A percentile compares a stretch with the other conserved stretches of the same genome.
Conservation (phyloP, 2,797 vertebrate genomes). For the Potorous gilbertii region DNA sequence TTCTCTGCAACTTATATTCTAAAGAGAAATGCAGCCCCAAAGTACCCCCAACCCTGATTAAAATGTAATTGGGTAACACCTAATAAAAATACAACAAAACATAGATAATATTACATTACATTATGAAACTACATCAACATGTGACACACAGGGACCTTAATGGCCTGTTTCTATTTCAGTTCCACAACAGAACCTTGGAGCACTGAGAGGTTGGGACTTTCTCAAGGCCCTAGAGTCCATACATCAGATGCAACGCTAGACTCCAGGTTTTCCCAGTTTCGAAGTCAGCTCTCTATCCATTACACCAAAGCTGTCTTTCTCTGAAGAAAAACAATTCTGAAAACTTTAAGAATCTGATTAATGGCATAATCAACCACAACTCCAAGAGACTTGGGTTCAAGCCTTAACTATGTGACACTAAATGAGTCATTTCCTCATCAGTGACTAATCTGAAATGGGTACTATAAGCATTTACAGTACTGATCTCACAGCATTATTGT, state of each 20-base stretch:
- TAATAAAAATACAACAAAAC: neutral
- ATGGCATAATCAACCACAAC: neutral
- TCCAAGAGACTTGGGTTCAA: neutral
- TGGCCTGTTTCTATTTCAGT: neutral
- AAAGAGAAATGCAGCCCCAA: neutral
- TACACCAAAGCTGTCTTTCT: neutral
- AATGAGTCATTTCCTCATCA: neutral
- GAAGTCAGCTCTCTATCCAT: neutral
- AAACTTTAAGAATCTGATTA: neutral
- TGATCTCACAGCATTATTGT: neutral
- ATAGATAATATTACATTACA: neutral
- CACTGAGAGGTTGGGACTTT: neutral
- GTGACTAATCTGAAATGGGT: neutral
- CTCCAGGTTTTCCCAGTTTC: neutral
- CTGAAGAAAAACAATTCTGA: neutral
- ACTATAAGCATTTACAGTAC: neutral
- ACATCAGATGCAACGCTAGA: neutral
- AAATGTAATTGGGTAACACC: neutral
- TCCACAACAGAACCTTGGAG: neutral
- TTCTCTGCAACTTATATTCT: neutral
- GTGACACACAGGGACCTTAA: neutral
- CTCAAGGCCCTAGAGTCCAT: neutral
- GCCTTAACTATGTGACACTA: no score
- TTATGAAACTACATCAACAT: neutral
- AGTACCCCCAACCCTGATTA: neutral